Percentiles rank a stretch among this genome's conserved stretches.
Conservation (phyloP, 2,113 vertebrate genomes). For the Tautogolabrus adspersus region DNA sequence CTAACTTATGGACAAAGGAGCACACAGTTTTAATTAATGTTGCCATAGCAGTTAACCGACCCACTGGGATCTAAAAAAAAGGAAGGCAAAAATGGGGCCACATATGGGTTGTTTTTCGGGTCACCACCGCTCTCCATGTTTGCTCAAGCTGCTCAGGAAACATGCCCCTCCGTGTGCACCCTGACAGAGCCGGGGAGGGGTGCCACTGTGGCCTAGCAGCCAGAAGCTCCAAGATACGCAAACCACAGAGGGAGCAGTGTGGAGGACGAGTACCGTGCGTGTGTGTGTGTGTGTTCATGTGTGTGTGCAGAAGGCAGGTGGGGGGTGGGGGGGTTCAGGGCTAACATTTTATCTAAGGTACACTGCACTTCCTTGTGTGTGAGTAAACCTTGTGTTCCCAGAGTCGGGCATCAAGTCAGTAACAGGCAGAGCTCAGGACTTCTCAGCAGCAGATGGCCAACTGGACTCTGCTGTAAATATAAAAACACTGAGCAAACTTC, state of each 20-base stretch:
- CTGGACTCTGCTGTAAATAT: conserved; percentile 25
- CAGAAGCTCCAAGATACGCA: conserved; percentile 58
- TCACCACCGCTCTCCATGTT: conserved; percentile 75
- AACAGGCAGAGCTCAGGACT: conserved; percentile 15
- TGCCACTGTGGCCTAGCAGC: conserved; percentile 43
- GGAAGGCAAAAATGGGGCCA: conserved; percentile 7
- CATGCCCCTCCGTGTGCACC: conserved; percentile 36
- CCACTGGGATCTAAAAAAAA: background rate
- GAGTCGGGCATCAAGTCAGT: conserved; percentile 35
- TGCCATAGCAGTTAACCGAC: conserved; percentile 53
- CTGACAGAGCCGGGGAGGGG: conserved; percentile 32
- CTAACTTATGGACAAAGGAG: no score
- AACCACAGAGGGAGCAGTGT: conserved; percentile 54
- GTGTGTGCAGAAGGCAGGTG: conserved; percentile 5
- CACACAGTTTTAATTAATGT: background rate
- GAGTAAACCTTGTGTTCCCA: conserved; percentile 61
- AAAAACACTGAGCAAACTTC: conserved; percentile 22
- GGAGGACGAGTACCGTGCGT: conserved; percentile 30
- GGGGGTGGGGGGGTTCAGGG: conserved; percentile 6
- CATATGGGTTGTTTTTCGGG: conserved; percentile 51
- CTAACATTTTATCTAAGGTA: conserved; percentile 76
- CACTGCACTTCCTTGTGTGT: conserved; percentile 77
- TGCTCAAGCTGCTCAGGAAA: conserved; percentile 81
- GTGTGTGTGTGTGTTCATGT: conserved; percentile 39
- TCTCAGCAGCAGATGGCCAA: conserved; percentile 60